These are phyloP conservation scores for Leptinotarsa juncta DNA, from an alignment of 2,888 invertebrate genomes.

Conservation along the genomic window DNA sequence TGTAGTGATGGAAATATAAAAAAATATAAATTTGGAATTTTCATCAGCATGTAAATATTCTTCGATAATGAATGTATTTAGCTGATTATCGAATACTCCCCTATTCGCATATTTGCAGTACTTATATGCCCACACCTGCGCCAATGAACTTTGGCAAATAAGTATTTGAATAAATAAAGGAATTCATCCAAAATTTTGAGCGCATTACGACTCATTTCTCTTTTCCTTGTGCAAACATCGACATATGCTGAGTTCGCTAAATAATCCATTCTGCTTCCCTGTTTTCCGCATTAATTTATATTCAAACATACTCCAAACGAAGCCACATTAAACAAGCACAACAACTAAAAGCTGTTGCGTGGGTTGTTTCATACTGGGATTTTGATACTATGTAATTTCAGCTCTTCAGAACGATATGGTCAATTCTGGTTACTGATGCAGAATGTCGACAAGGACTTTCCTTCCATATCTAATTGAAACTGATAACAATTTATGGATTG, in stretches of 20 bases:
- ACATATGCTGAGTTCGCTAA: neutral
- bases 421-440: too few species aligned
- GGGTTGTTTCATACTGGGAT: neutral
- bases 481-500: too few species aligned
- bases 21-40: too few species aligned
- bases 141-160: neutral
- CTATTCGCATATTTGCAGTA: too few species aligned
- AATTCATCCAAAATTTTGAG: neutral
- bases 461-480: too few species aligned
- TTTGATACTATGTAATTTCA: neutral
- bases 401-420: too few species aligned
- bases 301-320: neutral
- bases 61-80: too few species aligned
- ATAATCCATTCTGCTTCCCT: neutral
- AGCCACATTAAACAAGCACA: neutral
- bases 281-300: slow-evolving; percentile 1
- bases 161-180: neutral
- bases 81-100: too few species aligned
- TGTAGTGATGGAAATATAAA: too few species aligned
- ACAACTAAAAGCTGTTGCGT: neutral
- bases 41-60: too few species aligned
- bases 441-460: too few species aligned
- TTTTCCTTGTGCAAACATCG: neutral
- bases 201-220: neutral
- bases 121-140: neutral